Evolutionary conservation across 2,888 invertebrate genomes (phyloP).

Genomic region (Volucella inanis): DNA sequence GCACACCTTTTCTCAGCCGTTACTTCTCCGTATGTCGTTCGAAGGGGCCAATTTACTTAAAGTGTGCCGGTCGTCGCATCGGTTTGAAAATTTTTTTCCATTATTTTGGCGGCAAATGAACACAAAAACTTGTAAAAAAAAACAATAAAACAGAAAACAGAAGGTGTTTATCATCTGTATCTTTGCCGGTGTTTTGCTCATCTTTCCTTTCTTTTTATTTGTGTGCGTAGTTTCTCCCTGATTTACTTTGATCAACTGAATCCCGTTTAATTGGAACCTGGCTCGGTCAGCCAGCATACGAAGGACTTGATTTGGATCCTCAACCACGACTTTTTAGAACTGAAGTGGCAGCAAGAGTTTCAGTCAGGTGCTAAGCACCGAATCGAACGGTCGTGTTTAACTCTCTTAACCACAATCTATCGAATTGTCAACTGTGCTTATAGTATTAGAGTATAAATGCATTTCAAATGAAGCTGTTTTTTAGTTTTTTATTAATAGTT

Average conservation of each 20-base stretch:
- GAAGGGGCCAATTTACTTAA: slow-evolving; percentile 36
- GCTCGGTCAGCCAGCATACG: slow-evolving; percentile 46
- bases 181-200: slow-evolving; percentile 48
- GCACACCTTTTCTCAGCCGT: slow-evolving; percentile 46
- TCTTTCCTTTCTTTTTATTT: slow-evolving; percentile 29
- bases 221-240: slow-evolving; percentile 28
- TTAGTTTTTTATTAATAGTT: not conserved
- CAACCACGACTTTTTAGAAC: slow-evolving; percentile 80
- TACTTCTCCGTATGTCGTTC: slow-evolving; percentile 26
- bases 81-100: slow-evolving; percentile 28
- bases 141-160: slow-evolving; percentile 48
- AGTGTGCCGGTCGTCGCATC: slow-evolving; percentile 46
- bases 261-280: slow-evolving; percentile 56
- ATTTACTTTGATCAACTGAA: slow-evolving; percentile 42
- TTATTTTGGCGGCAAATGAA: slow-evolving; percentile 59
- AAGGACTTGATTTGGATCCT: slow-evolving; percentile 79
- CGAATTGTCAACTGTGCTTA: not conserved
- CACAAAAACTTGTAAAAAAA: slow-evolving; percentile 29
- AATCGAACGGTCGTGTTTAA: slow-evolving; percentile 82
- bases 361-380: slow-evolving; percentile 84
- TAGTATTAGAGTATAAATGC: not conserved
- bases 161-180: slow-evolving; percentile 59
- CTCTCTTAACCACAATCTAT: not conserved
- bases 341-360: slow-evolving; percentile 80
- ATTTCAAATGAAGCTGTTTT: not conserved